A percentile compares a stretch with the other conserved stretches of the same genome.
These are phyloP conservation scores for Xylophagus ater DNA, from an alignment of 2,888 invertebrate genomes.

Conservation along the genomic window DNA sequence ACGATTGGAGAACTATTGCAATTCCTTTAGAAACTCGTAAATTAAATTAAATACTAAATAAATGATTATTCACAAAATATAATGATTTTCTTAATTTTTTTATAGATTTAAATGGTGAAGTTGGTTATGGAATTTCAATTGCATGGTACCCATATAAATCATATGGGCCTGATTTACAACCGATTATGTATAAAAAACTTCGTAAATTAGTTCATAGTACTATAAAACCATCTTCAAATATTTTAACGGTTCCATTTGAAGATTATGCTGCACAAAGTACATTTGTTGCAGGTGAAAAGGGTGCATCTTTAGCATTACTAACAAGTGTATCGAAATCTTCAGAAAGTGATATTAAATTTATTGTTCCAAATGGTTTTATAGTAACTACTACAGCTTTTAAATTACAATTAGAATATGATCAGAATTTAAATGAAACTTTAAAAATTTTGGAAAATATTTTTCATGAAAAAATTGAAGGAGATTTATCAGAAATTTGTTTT, in stretches of 20 bases:
- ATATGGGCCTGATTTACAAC: slow-evolving; percentile 8
- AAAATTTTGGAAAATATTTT: slow-evolving; percentile 13
- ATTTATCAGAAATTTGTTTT: slow-evolving; percentile 44
- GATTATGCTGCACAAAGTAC: slow-evolving; percentile 43
- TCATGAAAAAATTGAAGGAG: slow-evolving; percentile 37
- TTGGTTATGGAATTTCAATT: slow-evolving; percentile 36
- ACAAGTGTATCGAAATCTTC: slow-evolving; percentile 25
- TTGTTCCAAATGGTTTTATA: slow-evolving; percentile 60
- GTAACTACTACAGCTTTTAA: slow-evolving; percentile 52
- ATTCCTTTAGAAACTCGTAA: slow-evolving; percentile 20
- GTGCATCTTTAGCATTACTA: slow-evolving; percentile 60
- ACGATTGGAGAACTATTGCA: slow-evolving; percentile 24
- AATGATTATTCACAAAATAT: slow-evolving; percentile 4
- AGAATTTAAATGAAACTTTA: slow-evolving; percentile 41
- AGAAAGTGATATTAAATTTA: slow-evolving; percentile 11
- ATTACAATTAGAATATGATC: slow-evolving; percentile 43
- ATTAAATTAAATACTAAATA: too few species aligned
- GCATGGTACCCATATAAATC: slow-evolving; percentile 32
- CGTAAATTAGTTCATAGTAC: slow-evolving; percentile 24
- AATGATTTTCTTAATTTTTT: slow-evolving; percentile 5
- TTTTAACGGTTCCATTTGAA: slow-evolving; percentile 39
- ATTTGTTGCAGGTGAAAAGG: slow-evolving; percentile 64
- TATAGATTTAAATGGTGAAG: slow-evolving; percentile 27
- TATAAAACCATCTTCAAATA: slow-evolving; percentile 21
- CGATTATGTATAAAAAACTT: neutral